Evolutionary conservation across 2,888 invertebrate genomes (phyloP).

Genomic region (Heteromurus nitidus): DNA sequence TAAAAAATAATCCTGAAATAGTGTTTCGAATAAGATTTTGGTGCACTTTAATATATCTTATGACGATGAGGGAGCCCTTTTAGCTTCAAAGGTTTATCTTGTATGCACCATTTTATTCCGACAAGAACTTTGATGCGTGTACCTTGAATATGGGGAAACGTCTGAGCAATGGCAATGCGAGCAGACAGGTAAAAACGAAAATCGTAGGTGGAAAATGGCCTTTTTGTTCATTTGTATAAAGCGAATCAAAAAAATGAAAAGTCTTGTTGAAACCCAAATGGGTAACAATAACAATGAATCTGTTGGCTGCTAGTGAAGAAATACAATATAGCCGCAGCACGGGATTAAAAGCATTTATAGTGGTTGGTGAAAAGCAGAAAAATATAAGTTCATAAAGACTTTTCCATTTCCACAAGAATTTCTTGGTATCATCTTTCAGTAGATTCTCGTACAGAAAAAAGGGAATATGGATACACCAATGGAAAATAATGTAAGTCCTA

Average conservation of each 20-base stretch:
- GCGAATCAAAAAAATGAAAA: constrained; percentile 39
- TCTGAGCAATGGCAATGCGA: too few species aligned
- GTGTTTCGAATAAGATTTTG: too few species aligned
- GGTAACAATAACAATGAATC: constrained; percentile 30
- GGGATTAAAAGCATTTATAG: not conserved
- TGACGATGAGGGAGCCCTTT: too few species aligned
- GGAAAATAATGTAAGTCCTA: constrained; percentile 18
- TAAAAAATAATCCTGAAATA: constrained; percentile 22
- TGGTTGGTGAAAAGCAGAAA: not conserved
- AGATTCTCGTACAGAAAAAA: not conserved
- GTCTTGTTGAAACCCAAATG: constrained; percentile 28
- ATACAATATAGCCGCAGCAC: not conserved
- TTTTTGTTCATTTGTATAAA: constrained; percentile 21
- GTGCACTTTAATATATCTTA: too few species aligned
- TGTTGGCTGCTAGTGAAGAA: not conserved
- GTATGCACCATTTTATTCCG: too few species aligned
- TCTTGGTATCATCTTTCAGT: constrained; percentile 10
- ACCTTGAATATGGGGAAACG: too few species aligned
- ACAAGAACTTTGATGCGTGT: too few species aligned
- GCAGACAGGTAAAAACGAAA: not conserved
- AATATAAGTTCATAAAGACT: too few species aligned
- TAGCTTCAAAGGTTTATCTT: too few species aligned
- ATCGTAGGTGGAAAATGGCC: constrained; percentile 13
- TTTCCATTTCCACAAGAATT: constrained; percentile 6
- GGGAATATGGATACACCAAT: constrained; percentile 15